Conservation (phyloP, 2,888 invertebrate species). For the Heliothis peltigera region DNA sequence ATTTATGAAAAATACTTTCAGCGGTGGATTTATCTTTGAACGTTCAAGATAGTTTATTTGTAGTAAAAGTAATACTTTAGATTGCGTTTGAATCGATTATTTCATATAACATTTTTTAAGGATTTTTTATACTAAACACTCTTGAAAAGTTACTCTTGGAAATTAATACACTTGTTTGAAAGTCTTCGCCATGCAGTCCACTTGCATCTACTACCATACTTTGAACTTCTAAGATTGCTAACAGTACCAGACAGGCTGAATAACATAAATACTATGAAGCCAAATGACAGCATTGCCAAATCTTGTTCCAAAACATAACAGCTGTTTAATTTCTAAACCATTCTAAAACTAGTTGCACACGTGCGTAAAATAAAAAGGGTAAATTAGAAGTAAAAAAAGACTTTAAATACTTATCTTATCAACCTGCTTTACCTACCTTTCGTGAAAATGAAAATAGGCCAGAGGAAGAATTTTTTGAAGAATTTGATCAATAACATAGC, state of each 20-base stretch:
- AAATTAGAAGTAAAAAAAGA: background rate
- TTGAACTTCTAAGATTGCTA: background rate
- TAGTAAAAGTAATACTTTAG: background rate
- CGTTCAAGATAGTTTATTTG: background rate
- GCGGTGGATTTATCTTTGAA: background rate
- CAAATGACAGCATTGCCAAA: slow-evolving; percentile 20
- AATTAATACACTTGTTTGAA: background rate
- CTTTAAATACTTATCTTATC: too few relatives aligned
- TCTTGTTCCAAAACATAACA: slow-evolving; percentile 15
- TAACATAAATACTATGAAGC: slow-evolving; percentile 25
- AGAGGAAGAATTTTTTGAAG: too few relatives aligned
- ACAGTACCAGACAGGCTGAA: slow-evolving; percentile 25
- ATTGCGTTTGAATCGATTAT: background rate
- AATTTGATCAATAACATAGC: too few relatives aligned
- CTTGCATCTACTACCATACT: background rate
- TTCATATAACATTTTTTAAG: background rate
- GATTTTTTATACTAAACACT: too few relatives aligned
- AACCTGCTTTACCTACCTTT: too few relatives aligned
- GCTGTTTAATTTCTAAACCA: slow-evolving; percentile 6
- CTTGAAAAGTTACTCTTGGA: background rate
- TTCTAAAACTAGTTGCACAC: slow-evolving; percentile 23
- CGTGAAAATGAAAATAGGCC: too few relatives aligned
- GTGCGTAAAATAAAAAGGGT: background rate
- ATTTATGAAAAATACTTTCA: background rate
- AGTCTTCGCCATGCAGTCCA: too few relatives aligned